A percentile compares a stretch with the other conserved stretches of the same genome.
Evolutionary conservation across 2,797 vertebrate species (phyloP).

Genomic region (Tadarida brasiliensis): DNA sequence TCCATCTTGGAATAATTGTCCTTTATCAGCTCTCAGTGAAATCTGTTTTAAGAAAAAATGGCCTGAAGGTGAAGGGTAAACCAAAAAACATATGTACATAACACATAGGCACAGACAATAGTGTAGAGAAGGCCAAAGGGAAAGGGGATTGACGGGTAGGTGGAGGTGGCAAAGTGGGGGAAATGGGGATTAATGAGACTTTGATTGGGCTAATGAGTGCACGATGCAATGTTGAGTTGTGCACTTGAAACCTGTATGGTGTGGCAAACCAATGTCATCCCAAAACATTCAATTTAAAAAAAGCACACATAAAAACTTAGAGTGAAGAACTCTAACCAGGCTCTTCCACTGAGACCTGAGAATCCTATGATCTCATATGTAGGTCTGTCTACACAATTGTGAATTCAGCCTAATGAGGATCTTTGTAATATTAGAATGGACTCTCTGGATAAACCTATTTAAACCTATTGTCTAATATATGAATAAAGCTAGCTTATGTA

Average conservation of each 20-base stretch:
- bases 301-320: neutral
- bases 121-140: too few relatives aligned
- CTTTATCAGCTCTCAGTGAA: neutral
- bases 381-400: neutral
- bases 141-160: too few relatives aligned
- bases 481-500: neutral
- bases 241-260: too few relatives aligned
- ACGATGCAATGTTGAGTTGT: too few relatives aligned
- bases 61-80: neutral
- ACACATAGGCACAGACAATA: too few relatives aligned
- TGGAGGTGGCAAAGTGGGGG: too few relatives aligned
- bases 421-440: neutral
- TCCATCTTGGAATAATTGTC: neutral
- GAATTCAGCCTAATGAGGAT: neutral
- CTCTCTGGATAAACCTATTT: neutral
- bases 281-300: too few relatives aligned
- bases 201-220: too few relatives aligned
- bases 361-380: neutral
- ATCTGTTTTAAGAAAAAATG: neutral
- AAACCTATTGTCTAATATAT: neutral
- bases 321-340: neutral
- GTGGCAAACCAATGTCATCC: too few relatives aligned
- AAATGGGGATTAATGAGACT: too few relatives aligned
- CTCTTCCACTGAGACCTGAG: neutral
- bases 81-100: too few relatives aligned